Percentiles rank a stretch among this genome's conserved stretches.
Evolutionary conservation across 2,113 vertebrate species (phyloP).

Genomic region (Nibea albiflora): DNA sequence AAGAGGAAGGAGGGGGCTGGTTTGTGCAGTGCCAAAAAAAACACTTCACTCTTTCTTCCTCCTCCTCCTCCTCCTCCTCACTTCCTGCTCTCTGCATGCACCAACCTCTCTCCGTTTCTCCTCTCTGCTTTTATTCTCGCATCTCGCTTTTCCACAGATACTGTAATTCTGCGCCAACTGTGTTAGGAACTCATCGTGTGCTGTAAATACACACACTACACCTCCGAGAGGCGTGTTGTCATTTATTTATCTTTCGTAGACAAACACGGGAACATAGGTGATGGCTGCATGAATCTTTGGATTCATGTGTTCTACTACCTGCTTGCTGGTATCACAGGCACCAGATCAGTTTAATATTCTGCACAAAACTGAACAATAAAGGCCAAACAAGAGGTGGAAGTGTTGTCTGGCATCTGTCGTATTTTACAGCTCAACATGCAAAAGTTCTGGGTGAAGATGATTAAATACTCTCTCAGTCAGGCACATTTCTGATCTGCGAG

Average conservation of each 20-base stretch:
- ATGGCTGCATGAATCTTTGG: background rate
- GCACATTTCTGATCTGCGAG: too few relatives aligned
- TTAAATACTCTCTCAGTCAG: too few relatives aligned
- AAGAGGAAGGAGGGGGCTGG: slow-evolving; percentile 15
- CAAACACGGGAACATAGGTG: background rate
- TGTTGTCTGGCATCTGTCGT: too few relatives aligned
- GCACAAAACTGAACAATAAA: too few relatives aligned
- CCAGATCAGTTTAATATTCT: background rate
- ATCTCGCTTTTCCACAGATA: background rate
- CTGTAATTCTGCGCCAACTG: background rate
- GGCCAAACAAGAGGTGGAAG: too few relatives aligned
- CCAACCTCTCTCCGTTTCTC: background rate
- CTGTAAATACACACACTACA: background rate
- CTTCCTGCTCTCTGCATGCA: slow-evolving; percentile 32
- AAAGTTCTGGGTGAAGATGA: too few relatives aligned
- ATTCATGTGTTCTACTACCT: background rate
- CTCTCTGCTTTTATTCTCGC: background rate
- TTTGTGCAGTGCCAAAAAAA: slow-evolving; percentile 1
- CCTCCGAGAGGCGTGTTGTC: background rate
- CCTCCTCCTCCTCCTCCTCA: background rate
- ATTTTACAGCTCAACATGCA: too few relatives aligned
- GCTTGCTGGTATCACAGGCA: background rate
- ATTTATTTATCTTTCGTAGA: background rate
- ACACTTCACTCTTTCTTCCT: slow-evolving; percentile 31
- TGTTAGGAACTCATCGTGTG: background rate